Base-by-base conservation (phyloP, 1,140 invertebrate species). In the Calliphora vicina region DNA sequence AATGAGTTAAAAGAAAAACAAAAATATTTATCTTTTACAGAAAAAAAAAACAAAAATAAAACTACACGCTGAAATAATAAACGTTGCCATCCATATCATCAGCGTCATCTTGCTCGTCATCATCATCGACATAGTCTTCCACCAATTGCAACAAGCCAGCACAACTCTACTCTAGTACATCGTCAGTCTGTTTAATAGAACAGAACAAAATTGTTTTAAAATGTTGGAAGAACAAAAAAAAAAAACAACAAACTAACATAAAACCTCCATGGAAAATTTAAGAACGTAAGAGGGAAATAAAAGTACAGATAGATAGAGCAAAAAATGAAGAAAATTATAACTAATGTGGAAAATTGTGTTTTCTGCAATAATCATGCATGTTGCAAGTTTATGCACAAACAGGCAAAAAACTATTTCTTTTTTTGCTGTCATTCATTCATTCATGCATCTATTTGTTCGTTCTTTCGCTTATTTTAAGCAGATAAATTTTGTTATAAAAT, bases 191-290 rank as follows among this genome's bases (percentile, higher is more conserved):
- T 17, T 74, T 74, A 74, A 74, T 74, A 74, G 72, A 74, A 74
- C 72, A 74, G 26, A 74, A 74, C 72, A 74, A 74, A 74, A 74
- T 74, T 74, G 72, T 74, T 74, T 74, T n/a, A 74, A 35, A 74
- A 74, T 13, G 35, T 23, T n/a, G 72, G 27, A 35, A 26, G 71
- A n/a, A n/a, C n/a, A n/a, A n/a, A n/a, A 17, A 72, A 72, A 26
- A 10, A 72, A 26, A 13, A 72, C 25, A n/a, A 13, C 23, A 72
- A 26, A 72, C 71, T 23, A n/a, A n/a, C n/a, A n/a, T 35, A 35
- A 35, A 35, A 35, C 35, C 35, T 35, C 35, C 35, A 35, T 35
- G 35, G 10, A 8, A 10, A 35, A 35, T 35, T 35, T 35, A 35
- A 35, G 35, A 35, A 35, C 35, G 10, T 35, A 35, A 35, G 35